Evolutionary conservation across 2,797 vertebrate genomes (phyloP).

Genomic region (Acanthurus lineatus): DNA sequence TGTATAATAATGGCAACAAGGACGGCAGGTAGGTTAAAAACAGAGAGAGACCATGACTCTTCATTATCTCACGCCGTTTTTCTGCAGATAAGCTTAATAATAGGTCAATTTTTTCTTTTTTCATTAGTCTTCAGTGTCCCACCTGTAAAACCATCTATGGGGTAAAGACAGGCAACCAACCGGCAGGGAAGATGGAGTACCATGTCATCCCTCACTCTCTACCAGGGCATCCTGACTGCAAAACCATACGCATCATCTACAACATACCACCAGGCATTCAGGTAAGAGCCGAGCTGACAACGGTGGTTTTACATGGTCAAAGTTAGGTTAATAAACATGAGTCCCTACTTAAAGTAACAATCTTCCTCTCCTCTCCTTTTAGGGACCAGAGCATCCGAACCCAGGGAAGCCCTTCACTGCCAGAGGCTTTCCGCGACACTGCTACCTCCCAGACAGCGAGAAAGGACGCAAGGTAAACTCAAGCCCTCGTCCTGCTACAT

Average conservation of each 20-base stretch:
- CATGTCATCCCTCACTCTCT: constrained; percentile 89
- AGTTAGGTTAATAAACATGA: neutral
- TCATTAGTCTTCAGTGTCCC: constrained; percentile 84
- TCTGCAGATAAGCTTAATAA: neutral
- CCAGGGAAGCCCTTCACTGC: constrained; percentile 94
- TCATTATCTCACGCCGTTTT: neutral
- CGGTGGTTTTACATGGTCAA: neutral
- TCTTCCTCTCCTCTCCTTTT: neutral
- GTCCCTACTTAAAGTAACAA: neutral
- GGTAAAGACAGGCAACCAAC: constrained; percentile 87
- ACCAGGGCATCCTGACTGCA: constrained; percentile 94
- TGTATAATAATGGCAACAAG: constrained; percentile 97
- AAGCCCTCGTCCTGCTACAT: too few relatives aligned
- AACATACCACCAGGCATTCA: constrained; percentile 94
- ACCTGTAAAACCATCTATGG: constrained; percentile 88
- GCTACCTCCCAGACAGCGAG: constrained; percentile 96
- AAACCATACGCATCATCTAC: constrained; percentile 96
- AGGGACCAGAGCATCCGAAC: constrained; percentile 95
- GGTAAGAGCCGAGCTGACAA: constrained; percentile 61
- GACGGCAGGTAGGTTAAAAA: constrained; percentile 79
- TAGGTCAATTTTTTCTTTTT: neutral
- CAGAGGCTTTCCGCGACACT: constrained; percentile 94
- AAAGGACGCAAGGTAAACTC: constrained; percentile 91
- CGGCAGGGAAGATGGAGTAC: constrained; percentile 87
- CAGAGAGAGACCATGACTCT: neutral